Percentiles rank a stretch among this genome's conserved stretches.
Conservation (phyloP, 1,140 invertebrate genomes). For the Cydia amplana region DNA sequence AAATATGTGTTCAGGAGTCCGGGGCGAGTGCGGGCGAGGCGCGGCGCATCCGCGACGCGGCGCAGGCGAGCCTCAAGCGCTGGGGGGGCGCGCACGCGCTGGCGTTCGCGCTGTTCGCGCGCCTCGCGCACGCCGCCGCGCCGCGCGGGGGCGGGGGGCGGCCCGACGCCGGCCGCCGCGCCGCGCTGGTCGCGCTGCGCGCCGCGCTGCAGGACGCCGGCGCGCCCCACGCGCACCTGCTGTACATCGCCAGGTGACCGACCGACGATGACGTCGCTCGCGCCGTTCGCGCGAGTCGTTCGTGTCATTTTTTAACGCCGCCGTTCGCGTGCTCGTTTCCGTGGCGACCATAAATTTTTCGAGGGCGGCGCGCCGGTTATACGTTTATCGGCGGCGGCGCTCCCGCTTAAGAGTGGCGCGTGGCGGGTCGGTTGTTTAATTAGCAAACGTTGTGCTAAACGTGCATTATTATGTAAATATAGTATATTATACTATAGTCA, state of each 20-base stretch:
- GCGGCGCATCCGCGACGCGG: constrained; percentile 37
- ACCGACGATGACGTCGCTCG: background rate
- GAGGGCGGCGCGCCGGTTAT: too few relatives aligned
- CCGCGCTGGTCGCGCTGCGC: constrained; percentile 40
- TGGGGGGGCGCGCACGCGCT: constrained; percentile 38
- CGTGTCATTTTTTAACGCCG: too few relatives aligned
- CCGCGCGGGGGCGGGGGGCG: constrained; percentile 39
- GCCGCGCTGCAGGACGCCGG: constrained; percentile 33
- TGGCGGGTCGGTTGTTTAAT: too few relatives aligned
- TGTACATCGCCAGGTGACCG: constrained; percentile 41
- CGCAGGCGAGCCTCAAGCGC: constrained; percentile 34
- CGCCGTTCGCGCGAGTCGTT: background rate
- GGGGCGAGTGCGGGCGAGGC: constrained; percentile 33
- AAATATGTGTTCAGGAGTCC: background rate
- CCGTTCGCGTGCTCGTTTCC: too few relatives aligned
- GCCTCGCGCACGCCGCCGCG: constrained; percentile 39
- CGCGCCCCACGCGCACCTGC: constrained; percentile 35
- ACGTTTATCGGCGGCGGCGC: too few relatives aligned
- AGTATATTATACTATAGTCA: too few relatives aligned
- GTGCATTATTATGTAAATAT: too few relatives aligned
- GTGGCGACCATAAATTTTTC: too few relatives aligned
- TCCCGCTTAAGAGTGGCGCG: too few relatives aligned
- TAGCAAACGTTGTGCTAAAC: too few relatives aligned
- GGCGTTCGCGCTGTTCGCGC: constrained; percentile 46
- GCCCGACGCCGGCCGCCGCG: constrained; percentile 33